Conservation (phyloP, 2,797 vertebrate genomes). For the Agapornis canus region DNA sequence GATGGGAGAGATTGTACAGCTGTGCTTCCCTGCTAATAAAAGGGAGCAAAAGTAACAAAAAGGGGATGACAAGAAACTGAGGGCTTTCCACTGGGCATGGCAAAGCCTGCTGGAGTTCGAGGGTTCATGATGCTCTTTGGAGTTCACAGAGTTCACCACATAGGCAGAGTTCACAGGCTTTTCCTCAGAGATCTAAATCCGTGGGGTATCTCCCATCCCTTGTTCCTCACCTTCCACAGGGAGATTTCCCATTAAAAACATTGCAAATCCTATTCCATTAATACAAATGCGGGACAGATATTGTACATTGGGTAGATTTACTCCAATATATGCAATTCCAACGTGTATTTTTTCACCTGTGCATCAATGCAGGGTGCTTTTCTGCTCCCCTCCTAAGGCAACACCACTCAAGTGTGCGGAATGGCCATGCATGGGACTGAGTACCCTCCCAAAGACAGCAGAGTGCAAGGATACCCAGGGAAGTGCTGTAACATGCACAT, state of each 20-base stretch:
- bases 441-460: background rate
- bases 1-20: conserved; percentile 49
- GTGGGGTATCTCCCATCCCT: background rate
- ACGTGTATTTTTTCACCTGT: background rate
- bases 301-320: background rate
- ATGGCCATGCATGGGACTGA: rapidly evolving
- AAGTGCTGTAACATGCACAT: rapidly evolving
- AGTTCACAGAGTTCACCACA: background rate
- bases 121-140: background rate
- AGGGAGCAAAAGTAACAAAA: conserved; percentile 13
- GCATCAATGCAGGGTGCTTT: background rate
- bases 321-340: background rate
- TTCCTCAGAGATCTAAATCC: background rate
- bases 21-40: conserved; percentile 3
- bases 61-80: background rate
- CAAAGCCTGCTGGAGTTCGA: background rate
- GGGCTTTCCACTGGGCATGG: background rate
- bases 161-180: background rate
- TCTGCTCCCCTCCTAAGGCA: rapidly evolving
- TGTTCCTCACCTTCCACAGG: rapidly evolving
- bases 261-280: background rate
- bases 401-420: rapidly evolving
- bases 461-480: background rate
- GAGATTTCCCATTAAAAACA: background rate
- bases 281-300: background rate